Evolutionary conservation across 2,113 vertebrate genomes (phyloP).

Genomic region (Genyomyrus donnyi): DNA sequence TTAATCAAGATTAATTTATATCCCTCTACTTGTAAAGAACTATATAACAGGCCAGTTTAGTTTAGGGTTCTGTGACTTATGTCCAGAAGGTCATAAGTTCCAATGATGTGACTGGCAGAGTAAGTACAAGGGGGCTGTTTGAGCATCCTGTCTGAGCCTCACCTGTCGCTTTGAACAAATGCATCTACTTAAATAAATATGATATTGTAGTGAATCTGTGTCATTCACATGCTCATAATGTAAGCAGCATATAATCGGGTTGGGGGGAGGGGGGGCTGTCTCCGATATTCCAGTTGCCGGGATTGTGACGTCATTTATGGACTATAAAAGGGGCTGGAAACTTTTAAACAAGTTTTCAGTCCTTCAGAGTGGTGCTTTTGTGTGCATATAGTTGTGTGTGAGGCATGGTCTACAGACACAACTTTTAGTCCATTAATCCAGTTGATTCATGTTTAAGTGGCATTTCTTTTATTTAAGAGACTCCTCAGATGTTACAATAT

Average conservation of each 20-base stretch:
- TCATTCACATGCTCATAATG: background rate
- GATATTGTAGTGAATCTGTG: background rate
- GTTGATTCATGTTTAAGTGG: background rate
- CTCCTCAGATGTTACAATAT: conserved; percentile 22
- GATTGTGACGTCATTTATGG: background rate
- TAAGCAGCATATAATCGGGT: background rate
- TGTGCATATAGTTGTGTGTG: background rate
- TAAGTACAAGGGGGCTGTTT: background rate
- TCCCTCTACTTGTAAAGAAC: background rate
- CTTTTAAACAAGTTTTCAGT: background rate
- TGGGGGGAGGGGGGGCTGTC: background rate
- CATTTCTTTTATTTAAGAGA: background rate
- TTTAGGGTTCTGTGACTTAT: background rate
- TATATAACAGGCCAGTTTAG: background rate
- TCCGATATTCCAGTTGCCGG: background rate
- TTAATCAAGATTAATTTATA: background rate
- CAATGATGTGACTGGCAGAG: background rate
- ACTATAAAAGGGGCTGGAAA: background rate
- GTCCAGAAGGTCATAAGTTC: background rate
- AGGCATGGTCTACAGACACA: background rate
- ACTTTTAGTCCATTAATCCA: background rate
- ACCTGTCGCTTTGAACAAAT: background rate
- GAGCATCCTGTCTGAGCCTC: background rate
- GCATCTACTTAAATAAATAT: background rate
- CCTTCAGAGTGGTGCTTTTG: background rate